phyloP scores from a whole-genome alignment of 2,888 invertebrate genomes.

The Zhuqinia jingwanae region DNA sequence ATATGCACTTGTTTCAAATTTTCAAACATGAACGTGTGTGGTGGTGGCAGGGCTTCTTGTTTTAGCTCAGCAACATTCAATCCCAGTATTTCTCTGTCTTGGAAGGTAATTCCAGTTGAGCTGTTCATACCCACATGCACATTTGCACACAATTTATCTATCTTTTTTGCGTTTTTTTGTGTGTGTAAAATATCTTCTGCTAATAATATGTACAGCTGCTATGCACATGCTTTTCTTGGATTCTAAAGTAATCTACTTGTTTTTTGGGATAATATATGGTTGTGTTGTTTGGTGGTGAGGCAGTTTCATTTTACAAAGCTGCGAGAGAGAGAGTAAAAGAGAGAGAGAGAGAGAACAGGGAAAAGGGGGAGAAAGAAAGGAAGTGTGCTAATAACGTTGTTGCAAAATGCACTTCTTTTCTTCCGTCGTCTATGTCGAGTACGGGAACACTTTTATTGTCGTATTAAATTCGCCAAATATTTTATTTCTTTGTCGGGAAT shows the following conservation, averaged over 20 bases:
- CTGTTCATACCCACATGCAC: background rate
- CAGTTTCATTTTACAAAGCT: background rate
- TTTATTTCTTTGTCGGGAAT: slow-evolving; percentile 26
- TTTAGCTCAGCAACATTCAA: background rate
- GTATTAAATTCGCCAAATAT: slow-evolving; percentile 27
- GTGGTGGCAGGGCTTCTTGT: background rate
- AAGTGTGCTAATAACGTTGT: slow-evolving; percentile 33
- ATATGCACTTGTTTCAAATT: background rate
- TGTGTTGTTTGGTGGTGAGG: background rate
- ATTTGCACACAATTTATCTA: background rate
- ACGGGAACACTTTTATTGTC: slow-evolving; percentile 17
- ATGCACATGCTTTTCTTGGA: background rate
- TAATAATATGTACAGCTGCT: background rate
- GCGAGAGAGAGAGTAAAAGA: background rate
- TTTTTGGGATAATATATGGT: slow-evolving; percentile 1
- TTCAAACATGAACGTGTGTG: background rate
- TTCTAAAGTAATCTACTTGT: background rate
- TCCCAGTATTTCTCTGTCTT: background rate
- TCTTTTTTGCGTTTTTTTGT: background rate
- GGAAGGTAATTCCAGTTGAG: background rate
- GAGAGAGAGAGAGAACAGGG: background rate
- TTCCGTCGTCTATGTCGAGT: background rate
- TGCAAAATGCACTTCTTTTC: slow-evolving; percentile 59
- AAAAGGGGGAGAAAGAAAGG: background rate
- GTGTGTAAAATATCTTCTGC: background rate